Base-by-base conservation (phyloP, 1,140 invertebrate genomes). In the Tetragonula clypearis region DNA sequence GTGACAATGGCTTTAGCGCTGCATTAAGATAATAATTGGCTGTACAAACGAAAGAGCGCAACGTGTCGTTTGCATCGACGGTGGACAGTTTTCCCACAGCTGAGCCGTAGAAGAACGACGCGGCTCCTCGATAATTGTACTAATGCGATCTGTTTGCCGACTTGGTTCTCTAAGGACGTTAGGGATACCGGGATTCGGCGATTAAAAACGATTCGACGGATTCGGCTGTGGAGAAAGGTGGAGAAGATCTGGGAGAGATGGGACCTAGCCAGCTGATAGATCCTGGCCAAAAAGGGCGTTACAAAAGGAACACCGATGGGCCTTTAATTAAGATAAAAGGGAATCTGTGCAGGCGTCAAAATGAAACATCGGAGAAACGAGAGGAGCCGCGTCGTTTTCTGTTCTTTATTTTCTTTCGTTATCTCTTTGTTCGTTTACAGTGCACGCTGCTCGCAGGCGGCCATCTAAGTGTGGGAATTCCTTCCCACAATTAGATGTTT, bases 71-170 rank as follows among this genome's bases (percentile, higher is more conserved):
- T 60, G 76, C 79, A 58, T 6, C 56, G 17, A 56, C 15, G 68
- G 58, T 87, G 76, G 69, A 80, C 88, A 84, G 14, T 76, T 87
- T 90, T 91, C 90, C 83, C 90, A 91, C 87, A 89, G 81, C 41
- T 81, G 72, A 55, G n/a, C 65, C 66, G 68, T 80, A 62, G 72
- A 84, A 71, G 17, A 68, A 56, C 49, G 58, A 9, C 30, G 30
- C 30, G 30, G 30, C 30, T 30, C 30, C 41, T 55, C 82, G 90
- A 91, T 91, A 91, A 91, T 91, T 91, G 88, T 91, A 87, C 90
- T 91, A 91, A 91, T 85, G 85, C 78, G 79, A 74, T 77, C 82
- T 90, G 90, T 91, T 89, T 90, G 88, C 79, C 71, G 76, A 89
- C 81, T 82, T 77, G 41, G 71, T 69, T 84, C 26, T 53, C 78